phyloP scores from a whole-genome alignment of 2,888 invertebrate genomes.

The Osedax fenrisi region DNA sequence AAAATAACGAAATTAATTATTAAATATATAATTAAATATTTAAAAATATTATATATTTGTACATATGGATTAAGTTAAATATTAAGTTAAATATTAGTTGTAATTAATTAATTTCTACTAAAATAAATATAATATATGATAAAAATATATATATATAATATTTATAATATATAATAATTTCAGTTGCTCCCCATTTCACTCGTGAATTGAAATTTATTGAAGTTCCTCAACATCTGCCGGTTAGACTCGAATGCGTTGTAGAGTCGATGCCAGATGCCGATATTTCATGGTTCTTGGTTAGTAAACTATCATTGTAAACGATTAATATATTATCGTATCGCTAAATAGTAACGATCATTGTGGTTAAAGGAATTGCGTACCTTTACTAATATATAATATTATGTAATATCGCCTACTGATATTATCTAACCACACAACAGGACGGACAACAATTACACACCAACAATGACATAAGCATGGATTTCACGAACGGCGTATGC shows the following conservation, averaged over 20 bases:
- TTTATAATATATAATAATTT: too few species aligned
- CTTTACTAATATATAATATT: too few species aligned
- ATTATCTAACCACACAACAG: too few species aligned
- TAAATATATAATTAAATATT: not conserved
- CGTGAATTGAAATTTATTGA: not conserved
- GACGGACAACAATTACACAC: not conserved
- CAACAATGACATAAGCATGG: not conserved
- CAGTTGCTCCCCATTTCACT: not conserved
- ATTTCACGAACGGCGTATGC: not conserved
- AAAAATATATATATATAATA: too few species aligned
- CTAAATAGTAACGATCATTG: too few species aligned
- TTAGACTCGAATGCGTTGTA: not conserved
- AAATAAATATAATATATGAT: too few species aligned
- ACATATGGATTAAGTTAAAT: too few species aligned
- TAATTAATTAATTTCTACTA: too few species aligned
- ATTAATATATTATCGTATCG: not conserved
- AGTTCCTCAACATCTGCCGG: not conserved
- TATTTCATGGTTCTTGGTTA: not conserved
- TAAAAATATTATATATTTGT: not conserved
- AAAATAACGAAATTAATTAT: not conserved
- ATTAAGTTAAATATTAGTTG: too few species aligned
- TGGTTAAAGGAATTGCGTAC: too few species aligned
- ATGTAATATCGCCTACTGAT: too few species aligned
- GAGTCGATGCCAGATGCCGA: not conserved
- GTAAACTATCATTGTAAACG: not conserved